These are phyloP conservation scores for Mugil cephalus DNA, from an alignment of 2,113 vertebrate genomes.

Conservation along the genomic window DNA sequence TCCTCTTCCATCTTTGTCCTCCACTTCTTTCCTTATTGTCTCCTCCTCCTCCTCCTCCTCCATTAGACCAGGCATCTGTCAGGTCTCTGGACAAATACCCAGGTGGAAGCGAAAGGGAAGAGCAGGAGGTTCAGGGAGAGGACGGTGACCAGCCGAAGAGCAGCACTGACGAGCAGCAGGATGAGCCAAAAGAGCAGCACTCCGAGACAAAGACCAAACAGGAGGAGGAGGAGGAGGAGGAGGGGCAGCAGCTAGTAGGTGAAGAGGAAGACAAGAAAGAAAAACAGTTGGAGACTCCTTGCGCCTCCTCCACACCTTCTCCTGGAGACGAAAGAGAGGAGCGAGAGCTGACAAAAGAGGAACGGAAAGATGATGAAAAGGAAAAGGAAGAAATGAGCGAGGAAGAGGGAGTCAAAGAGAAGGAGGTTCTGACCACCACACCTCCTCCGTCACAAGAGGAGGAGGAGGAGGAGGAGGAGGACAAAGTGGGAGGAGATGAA, in stretches of 20 bases:
- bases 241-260: not conserved
- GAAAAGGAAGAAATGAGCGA: not conserved
- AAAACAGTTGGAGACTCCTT: not conserved
- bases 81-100: not conserved
- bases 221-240: not conserved
- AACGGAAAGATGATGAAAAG: not conserved
- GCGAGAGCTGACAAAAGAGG: not conserved
- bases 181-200: not conserved
- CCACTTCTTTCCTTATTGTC: not conserved
- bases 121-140: constrained; percentile 3
- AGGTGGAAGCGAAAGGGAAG: not conserved
- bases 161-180: not conserved
- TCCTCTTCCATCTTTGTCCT: not conserved
- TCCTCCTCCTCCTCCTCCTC: not conserved
- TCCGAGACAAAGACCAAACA: not conserved
- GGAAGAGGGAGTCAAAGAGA: not conserved
- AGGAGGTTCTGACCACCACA: not conserved
- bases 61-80: no score
- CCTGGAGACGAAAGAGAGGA: not conserved
- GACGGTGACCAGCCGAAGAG: not conserved
- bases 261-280: not conserved
- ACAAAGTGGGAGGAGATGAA: not conserved
- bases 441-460: not conserved
- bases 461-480: not conserved
- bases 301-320: not conserved